These are phyloP conservation scores for Spodoptera exigua DNA, from an alignment of 2,888 invertebrate genomes.

Conservation along the genomic window DNA sequence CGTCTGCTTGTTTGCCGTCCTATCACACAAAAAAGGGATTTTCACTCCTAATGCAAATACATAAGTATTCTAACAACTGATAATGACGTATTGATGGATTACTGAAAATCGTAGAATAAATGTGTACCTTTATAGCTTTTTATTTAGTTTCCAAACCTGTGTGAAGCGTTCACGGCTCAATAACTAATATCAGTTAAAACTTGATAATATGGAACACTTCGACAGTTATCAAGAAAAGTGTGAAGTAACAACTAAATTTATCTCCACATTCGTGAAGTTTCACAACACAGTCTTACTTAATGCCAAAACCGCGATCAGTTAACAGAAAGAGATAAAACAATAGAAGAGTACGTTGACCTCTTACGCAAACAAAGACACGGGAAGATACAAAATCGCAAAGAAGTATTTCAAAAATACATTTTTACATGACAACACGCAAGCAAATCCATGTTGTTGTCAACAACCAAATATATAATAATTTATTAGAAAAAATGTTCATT, in stretches of 20 bases:
- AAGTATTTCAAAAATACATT: constrained; percentile 15
- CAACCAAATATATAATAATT: constrained; percentile 29
- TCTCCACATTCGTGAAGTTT: constrained; percentile 12
- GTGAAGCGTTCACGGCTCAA: too few relatives aligned
- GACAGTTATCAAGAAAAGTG: background rate
- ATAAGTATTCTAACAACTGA: too few relatives aligned
- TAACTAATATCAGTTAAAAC: too few relatives aligned
- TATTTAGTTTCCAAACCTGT: too few relatives aligned
- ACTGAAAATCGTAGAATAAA: too few relatives aligned
- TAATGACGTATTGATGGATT: too few relatives aligned
- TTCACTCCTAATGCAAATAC: too few relatives aligned
- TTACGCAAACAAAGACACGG: constrained; percentile 11
- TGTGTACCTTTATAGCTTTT: too few relatives aligned
- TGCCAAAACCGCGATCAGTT: background rate
- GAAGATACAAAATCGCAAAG: constrained; percentile 12
- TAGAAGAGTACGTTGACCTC: constrained; percentile 15
- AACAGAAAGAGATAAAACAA: constrained; percentile 8
- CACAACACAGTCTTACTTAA: constrained; percentile 13
- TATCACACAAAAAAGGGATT: too few relatives aligned
- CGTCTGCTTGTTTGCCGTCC: too few relatives aligned
- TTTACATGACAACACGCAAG: constrained; percentile 15
- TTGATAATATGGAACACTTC: constrained; percentile 1
- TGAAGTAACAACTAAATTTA: constrained; percentile 4
- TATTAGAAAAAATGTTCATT: constrained; percentile 30
- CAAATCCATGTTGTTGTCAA: constrained; percentile 27